Conservation (phyloP, 2,797 vertebrate species). For the Malurus leucopterus region DNA sequence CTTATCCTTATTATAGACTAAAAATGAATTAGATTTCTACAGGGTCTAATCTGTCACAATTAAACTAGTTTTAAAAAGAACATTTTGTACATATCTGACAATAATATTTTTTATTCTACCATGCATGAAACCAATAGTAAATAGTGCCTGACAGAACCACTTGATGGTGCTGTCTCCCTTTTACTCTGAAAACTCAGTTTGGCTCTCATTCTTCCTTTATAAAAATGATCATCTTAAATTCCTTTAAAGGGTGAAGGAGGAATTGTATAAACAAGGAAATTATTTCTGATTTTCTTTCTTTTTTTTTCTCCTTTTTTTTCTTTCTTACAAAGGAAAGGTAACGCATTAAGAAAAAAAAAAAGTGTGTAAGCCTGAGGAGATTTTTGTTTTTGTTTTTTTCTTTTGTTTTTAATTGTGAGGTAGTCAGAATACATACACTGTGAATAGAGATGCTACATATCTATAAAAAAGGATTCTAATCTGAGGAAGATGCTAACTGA, state of each 20-base stretch:
- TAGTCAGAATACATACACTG: accelerated
- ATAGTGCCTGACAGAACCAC: not conserved
- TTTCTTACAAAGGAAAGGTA: not conserved
- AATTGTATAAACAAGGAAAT: not conserved
- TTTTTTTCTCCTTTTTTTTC: accelerated
- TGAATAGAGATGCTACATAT: not conserved
- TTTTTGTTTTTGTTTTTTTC: not conserved
- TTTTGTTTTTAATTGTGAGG: not conserved
- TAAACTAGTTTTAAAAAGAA: not conserved
- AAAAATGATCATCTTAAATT: not conserved
- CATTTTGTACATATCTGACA: not conserved
- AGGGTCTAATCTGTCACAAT: not conserved
- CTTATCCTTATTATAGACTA: not conserved
- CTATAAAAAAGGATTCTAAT: not conserved
- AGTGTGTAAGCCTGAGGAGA: not conserved
- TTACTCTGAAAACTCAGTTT: not conserved
- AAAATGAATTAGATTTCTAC: not conserved
- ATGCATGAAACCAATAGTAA: not conserved
- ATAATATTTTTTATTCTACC: not conserved
- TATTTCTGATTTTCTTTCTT: not conserved
- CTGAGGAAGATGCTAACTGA: not conserved
- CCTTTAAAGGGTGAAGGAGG: not conserved
- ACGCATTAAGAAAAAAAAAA: not conserved
- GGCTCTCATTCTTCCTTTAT: not conserved
- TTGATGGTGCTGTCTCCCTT: constrained; percentile 52